A percentile compares a stretch with the other conserved stretches of the same genome.
Conservation (phyloP, 2,888 invertebrate species). For the Thalpophila matura region DNA sequence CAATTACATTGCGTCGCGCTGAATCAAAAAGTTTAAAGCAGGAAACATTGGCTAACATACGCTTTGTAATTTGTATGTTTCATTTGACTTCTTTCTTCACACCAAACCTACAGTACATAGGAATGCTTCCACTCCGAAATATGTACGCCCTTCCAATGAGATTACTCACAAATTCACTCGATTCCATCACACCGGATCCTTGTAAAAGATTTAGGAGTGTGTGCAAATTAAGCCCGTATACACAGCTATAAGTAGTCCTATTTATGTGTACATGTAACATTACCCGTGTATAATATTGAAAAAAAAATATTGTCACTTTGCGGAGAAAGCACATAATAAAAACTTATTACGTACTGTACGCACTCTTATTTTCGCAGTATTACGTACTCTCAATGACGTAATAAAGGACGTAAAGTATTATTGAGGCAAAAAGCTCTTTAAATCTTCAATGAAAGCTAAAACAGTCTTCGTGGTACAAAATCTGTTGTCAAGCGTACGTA, state of each 20-base stretch:
- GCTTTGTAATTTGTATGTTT: slow-evolving; percentile 26
- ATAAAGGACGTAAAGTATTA: slow-evolving; percentile 37
- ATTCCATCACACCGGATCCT: slow-evolving; percentile 55
- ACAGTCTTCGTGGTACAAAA: slow-evolving; percentile 23
- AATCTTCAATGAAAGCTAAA: slow-evolving; percentile 34
- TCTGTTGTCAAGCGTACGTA: slow-evolving; percentile 32
- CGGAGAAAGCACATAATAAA: slow-evolving; percentile 34
- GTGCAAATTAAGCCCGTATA: slow-evolving; percentile 53
- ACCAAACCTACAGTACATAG: slow-evolving; percentile 13
- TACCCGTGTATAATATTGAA: slow-evolving; percentile 11
- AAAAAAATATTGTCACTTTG: slow-evolving; percentile 28
- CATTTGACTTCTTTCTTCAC: slow-evolving; percentile 19
- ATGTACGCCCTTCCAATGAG: slow-evolving; percentile 53
- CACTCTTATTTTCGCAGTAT: slow-evolving; percentile 37
- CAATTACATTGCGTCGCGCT: slow-evolving; percentile 13
- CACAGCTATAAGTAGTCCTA: slow-evolving; percentile 19
- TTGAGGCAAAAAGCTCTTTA: slow-evolving; percentile 30
- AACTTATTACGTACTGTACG: slow-evolving; percentile 39
- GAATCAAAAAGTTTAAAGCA: slow-evolving; percentile 23
- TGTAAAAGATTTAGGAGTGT: slow-evolving; percentile 51
- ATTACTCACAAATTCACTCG: slow-evolving; percentile 65
- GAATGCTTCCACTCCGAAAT: slow-evolving; percentile 39
- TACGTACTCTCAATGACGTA: slow-evolving; percentile 6
- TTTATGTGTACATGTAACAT: no score
- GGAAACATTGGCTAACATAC: neutral